Conservation (phyloP, 1,140 invertebrate genomes). For the Polypedilum pembai region DNA sequence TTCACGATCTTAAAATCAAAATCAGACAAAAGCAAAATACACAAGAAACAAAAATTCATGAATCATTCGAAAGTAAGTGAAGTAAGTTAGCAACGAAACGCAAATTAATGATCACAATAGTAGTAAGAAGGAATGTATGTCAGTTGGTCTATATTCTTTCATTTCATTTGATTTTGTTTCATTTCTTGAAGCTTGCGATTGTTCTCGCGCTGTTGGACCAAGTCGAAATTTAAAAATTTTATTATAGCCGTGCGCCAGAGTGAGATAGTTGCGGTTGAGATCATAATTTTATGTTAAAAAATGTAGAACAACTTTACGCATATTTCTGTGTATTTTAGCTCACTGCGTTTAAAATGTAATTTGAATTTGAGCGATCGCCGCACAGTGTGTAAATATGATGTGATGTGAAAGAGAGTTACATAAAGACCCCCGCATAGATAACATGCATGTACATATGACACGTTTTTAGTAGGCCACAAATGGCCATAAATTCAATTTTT, state of each 20-base stretch:
- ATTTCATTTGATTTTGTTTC: background rate
- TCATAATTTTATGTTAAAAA: background rate
- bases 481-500: slow-evolving; percentile 2
- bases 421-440: background rate
- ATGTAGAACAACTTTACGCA: slow-evolving; percentile 16
- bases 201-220: slow-evolving; percentile 12
- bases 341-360: background rate
- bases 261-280: too few species aligned
- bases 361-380: background rate
- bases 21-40: too few species aligned
- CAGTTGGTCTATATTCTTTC: background rate
- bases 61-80: too few species aligned
- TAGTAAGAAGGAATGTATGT: background rate
- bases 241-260: too few species aligned
- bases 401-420: background rate
- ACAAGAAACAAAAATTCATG: too few species aligned
- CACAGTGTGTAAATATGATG: background rate
- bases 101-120: background rate
- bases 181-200: background rate
- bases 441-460: background rate
- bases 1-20: too few species aligned
- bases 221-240: too few species aligned
- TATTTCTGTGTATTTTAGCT: background rate
- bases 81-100: background rate
- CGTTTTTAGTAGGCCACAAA: slow-evolving; percentile 12